A percentile compares a stretch with the other conserved stretches of the same genome.
Evolutionary conservation across 2,113 vertebrate genomes (phyloP).

Genomic region (Piliocolobus tephrosceles): DNA sequence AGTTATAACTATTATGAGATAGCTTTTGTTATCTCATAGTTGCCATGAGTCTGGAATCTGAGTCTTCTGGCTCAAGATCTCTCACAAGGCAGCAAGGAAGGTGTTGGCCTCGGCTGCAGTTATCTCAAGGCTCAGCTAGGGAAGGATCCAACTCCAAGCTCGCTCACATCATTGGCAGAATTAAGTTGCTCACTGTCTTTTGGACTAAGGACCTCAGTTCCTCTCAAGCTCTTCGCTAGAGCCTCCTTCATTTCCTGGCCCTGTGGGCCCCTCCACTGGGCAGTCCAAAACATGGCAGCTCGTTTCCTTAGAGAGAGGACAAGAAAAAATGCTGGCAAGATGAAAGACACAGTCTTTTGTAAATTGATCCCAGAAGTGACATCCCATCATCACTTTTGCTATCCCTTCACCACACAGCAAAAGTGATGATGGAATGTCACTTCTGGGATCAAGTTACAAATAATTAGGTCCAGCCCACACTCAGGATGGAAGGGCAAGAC

Average conservation of each 20-base stretch:
- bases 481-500: background rate
- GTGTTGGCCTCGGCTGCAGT: no score
- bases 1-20: no score
- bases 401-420: background rate
- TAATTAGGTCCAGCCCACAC: background rate
- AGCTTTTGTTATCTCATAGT: background rate
- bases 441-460: no score
- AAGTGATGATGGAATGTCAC: background rate
- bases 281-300: background rate
- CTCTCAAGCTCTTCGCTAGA: background rate
- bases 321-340: background rate
- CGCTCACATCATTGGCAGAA: background rate
- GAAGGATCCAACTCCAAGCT: background rate
- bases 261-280: background rate
- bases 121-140: no score
- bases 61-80: background rate
- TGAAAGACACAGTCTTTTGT: background rate
- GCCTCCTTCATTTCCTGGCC: background rate
- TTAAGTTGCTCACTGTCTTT: background rate
- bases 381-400: background rate
- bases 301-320: background rate
- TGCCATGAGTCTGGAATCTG: background rate
- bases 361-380: background rate
- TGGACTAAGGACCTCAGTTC: background rate
- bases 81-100: background rate